A percentile compares a stretch with the other conserved stretches of the same genome.
Evolutionary conservation across 92 coral and sea anemone species (phyloP).

Genomic region (Paramuricea clavata): DNA sequence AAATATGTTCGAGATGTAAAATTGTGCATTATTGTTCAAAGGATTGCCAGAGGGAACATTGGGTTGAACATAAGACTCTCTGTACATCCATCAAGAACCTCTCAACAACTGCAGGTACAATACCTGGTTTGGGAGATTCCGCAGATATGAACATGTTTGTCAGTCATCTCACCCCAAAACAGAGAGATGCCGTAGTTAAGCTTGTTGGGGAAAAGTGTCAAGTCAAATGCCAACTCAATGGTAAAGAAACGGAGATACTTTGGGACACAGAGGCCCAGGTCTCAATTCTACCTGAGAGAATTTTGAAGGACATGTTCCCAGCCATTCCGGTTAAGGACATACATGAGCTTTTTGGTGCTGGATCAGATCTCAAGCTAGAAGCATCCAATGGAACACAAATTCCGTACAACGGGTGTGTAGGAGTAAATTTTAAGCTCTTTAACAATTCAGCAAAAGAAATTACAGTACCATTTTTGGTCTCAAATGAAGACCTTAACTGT

Average conservation of each 20-base stretch:
- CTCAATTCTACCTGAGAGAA: slow-evolving; percentile 54
- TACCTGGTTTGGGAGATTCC: slow-evolving; percentile 52
- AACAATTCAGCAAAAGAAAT: slow-evolving; percentile 52
- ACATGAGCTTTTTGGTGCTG: slow-evolving; percentile 61
- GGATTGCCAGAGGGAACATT: slow-evolving; percentile 58
- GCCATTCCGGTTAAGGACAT: slow-evolving; percentile 52
- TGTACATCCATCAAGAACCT: slow-evolving; percentile 66
- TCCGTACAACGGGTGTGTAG: slow-evolving; percentile 77
- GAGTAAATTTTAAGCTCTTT: slow-evolving; percentile 64
- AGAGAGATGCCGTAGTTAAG: slow-evolving; percentile 50
- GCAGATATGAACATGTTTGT: slow-evolving; percentile 40
- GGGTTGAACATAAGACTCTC: slow-evolving; percentile 58
- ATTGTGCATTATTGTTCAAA: slow-evolving; percentile 53
- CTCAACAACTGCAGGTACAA: slow-evolving; percentile 14
- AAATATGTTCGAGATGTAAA: slow-evolving; percentile 51
- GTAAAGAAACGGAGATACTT: slow-evolving; percentile 48
- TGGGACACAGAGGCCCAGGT: slow-evolving; percentile 83
- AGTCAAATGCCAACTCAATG: slow-evolving; percentile 53
- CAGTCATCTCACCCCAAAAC: slow-evolving; percentile 53
- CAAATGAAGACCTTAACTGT: slow-evolving; percentile 68
- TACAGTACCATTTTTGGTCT: slow-evolving; percentile 71
- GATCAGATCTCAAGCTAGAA: slow-evolving; percentile 57
- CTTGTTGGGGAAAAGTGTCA: slow-evolving; percentile 61
- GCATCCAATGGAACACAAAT: slow-evolving; percentile 74
- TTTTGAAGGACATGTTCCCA: slow-evolving; percentile 55